Evolutionary conservation across 2,888 invertebrate genomes (phyloP).

Genomic region (Drosophila anomelani): DNA sequence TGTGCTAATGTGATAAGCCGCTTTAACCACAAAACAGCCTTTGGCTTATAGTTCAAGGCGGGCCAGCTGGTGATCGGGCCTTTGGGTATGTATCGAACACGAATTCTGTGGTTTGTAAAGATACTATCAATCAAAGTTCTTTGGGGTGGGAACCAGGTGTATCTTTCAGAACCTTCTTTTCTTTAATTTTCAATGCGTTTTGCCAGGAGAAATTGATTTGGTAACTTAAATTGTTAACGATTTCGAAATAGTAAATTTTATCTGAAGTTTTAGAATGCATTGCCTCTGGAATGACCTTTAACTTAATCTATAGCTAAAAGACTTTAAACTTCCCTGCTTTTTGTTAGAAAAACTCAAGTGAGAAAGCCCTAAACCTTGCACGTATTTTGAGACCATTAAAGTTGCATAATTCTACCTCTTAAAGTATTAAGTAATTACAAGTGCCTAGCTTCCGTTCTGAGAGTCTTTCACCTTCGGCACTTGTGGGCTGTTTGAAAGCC

Average conservation of each 20-base stretch:
- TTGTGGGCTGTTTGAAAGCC: slow-evolving; percentile 18
- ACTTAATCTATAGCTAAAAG: neutral
- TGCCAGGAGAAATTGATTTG: neutral
- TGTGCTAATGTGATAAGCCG: slow-evolving; percentile 54
- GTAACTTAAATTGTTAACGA: neutral
- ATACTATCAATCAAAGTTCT: slow-evolving; percentile 30
- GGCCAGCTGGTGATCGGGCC: slow-evolving; percentile 16
- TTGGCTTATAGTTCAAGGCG: slow-evolving; percentile 35
- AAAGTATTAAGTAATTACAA: slow-evolving; percentile 18
- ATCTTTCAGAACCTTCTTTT: neutral
- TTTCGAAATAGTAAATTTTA: neutral
- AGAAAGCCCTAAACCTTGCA: neutral
- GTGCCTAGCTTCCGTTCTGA: slow-evolving; percentile 19
- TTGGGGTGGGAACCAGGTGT: slow-evolving; percentile 3
- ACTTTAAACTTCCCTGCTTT: no score
- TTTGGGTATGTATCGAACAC: slow-evolving; percentile 36
- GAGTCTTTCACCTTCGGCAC: slow-evolving; percentile 24
- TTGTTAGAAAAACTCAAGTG: neutral
- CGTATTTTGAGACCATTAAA: slow-evolving; percentile 4
- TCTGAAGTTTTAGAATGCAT: neutral
- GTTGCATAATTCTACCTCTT: slow-evolving; percentile 14
- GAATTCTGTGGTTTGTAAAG: slow-evolving; percentile 23
- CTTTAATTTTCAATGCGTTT: neutral
- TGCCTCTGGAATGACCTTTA: no score
- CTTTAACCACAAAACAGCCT: slow-evolving; percentile 41